Evolutionary conservation across 2,888 invertebrate genomes (phyloP).

Genomic region (Campopleginae sp.): DNA sequence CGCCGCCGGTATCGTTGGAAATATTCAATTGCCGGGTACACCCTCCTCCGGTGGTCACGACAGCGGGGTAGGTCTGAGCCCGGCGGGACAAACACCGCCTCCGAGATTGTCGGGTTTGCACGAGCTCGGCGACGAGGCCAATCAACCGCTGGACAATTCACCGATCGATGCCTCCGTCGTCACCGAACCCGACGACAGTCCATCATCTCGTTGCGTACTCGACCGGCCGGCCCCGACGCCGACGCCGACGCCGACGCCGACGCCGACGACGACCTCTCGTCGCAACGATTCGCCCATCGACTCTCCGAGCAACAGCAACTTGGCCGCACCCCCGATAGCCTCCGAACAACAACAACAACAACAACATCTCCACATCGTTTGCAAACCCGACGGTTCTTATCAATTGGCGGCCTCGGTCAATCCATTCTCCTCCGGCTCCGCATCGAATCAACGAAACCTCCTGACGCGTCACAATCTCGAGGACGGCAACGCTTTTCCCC

Average conservation of each 20-base stretch:
- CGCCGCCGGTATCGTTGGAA: slow-evolving; percentile 77
- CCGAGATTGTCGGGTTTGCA: slow-evolving; percentile 78
- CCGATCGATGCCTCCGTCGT: slow-evolving; percentile 74
- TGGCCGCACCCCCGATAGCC: slow-evolving; percentile 71
- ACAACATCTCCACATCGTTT: slow-evolving; percentile 78
- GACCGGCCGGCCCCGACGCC: slow-evolving; percentile 71
- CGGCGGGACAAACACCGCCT: slow-evolving; percentile 82
- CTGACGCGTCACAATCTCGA: slow-evolving; percentile 79
- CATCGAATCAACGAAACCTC: slow-evolving; percentile 75
- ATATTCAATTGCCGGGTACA: slow-evolving; percentile 80
- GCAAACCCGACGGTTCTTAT: slow-evolving; percentile 81
- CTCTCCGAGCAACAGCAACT: slow-evolving; percentile 75
- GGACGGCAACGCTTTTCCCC: slow-evolving; percentile 74
- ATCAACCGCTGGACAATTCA: slow-evolving; percentile 80
- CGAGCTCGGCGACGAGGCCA: slow-evolving; percentile 81
- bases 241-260: too few species aligned
- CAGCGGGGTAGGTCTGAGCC: slow-evolving; percentile 83
- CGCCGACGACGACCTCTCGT: too few species aligned
- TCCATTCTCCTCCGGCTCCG: slow-evolving; percentile 67
- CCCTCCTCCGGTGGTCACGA: slow-evolving; percentile 83
- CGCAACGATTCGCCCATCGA: slow-evolving; percentile 80
- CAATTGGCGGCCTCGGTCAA: slow-evolving; percentile 80
- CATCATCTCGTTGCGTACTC: slow-evolving; percentile 72
- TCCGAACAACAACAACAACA: slow-evolving; percentile 77
- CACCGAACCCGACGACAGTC: slow-evolving; percentile 75